Evolutionary conservation across 2,113 vertebrate genomes (phyloP).

Genomic region (Eidolon helvum): DNA sequence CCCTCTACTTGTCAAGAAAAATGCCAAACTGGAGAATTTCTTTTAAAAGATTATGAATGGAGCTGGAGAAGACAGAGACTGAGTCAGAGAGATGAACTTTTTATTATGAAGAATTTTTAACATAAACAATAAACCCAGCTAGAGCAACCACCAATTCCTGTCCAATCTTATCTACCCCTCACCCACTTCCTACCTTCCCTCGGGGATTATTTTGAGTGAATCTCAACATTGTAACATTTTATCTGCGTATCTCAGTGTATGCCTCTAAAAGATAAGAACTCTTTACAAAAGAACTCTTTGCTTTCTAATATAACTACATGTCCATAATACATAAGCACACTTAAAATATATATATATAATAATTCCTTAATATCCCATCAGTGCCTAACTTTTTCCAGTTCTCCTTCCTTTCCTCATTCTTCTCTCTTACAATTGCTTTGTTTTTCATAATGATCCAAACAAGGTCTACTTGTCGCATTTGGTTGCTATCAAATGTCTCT

Average conservation of each 20-base stretch:
- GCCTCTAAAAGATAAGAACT: neutral
- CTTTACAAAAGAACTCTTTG: neutral
- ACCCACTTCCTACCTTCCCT: neutral
- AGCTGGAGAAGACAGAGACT: neutral
- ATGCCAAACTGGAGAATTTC: neutral
- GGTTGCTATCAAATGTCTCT: neutral
- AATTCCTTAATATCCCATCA: neutral
- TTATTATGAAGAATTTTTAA: neutral
- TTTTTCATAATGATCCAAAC: neutral
- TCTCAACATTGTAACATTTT: neutral
- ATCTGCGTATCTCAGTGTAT: neutral
- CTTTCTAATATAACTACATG: neutral
- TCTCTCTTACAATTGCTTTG: neutral
- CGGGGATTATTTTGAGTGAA: neutral
- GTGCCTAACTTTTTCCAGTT: neutral
- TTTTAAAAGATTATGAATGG: neutral
- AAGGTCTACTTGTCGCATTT: neutral
- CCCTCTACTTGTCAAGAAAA: constrained; percentile 18
- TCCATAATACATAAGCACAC: neutral
- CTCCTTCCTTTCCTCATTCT: neutral
- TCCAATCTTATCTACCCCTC: neutral
- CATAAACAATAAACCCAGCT: neutral
- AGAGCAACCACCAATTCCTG: neutral
- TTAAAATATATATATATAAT: neutral
- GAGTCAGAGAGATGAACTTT: neutral